Evolutionary conservation across 2,797 vertebrate genomes (phyloP), one percentile per base, ranked within the genome.

Genomic region (Lutjanus argentimaculatus): DNA sequence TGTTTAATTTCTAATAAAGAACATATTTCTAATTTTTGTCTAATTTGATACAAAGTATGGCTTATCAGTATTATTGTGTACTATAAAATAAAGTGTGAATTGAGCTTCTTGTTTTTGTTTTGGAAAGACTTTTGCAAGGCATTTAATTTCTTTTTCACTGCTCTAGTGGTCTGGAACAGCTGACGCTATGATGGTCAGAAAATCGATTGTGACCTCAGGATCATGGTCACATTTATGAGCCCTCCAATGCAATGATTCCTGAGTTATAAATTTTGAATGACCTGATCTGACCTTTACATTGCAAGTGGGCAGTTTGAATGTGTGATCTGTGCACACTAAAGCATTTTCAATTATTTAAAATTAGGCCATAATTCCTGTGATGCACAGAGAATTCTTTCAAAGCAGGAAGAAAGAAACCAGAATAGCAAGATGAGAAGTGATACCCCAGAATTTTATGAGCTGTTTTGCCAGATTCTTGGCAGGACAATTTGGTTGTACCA

Each of bases 151-250:
- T 0, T 45, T 64, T 64, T 59, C 16, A 19, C 15, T 6, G 16
- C 67, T 75, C 55, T 68, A 72, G 11, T 36, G 22, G 19, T 68
- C 48, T 53, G 52, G 46, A 80, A 43, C 63, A 52, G 40, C n/a
- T 19, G 66, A 51, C 19, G 10, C 10, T 8, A 2, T 45, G 5
- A 71, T 10, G 46, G n/a, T 45, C 49, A 82, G 42, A 78, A 66
- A 83, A 85, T 85, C 68, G 13, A 84, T 73, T 51, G 5, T 59
- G n/a, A 66, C 58, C 53, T n/a, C 8, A 4, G 14, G 52, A 56
- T 56, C 8, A 30, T 8, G n/a, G 43, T 21, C 53, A 51, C 52
- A 57, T 80, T 82, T 45, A 84, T 49, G 59, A 71, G 42, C 75
- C 49, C 14, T n/a, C 3, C 2, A 11, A 66, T 13, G 68, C 43